A percentile compares a stretch with the other conserved stretches of the same genome.
These are phyloP conservation scores for Aleadryas rufinucha DNA, from an alignment of 2,113 vertebrate genomes.

Conservation along the genomic window DNA sequence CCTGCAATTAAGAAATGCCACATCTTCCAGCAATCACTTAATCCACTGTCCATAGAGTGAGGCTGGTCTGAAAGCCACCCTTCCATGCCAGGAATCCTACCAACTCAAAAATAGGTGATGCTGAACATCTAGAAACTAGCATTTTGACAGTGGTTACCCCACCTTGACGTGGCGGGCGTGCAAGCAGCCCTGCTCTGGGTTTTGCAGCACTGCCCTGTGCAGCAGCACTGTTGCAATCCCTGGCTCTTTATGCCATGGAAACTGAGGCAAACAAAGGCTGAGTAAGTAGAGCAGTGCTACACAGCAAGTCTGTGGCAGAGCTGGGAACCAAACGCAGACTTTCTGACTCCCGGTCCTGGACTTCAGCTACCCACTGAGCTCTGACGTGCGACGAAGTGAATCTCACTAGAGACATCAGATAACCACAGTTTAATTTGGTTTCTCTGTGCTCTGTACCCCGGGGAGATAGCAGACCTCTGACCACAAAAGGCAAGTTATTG, in stretches of 20 bases:
- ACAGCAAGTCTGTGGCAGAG: slow-evolving; percentile 44
- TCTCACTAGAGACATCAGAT: slow-evolving; percentile 60
- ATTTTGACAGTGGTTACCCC: background rate
- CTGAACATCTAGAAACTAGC: background rate
- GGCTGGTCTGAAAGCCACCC: background rate
- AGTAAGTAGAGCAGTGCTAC: slow-evolving; percentile 21
- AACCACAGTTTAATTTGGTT: slow-evolving; percentile 66
- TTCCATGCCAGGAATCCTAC: background rate
- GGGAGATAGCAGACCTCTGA: slow-evolving; percentile 62
- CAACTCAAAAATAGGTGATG: background rate
- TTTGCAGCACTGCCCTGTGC: background rate
- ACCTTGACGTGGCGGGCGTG: background rate
- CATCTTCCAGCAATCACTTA: background rate
- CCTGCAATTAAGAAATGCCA: background rate
- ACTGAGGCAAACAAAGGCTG: slow-evolving; percentile 48
- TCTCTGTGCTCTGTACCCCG: slow-evolving; percentile 41
- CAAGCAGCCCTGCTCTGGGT: background rate
- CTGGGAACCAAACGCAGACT: slow-evolving; percentile 43
- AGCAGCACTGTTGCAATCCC: background rate
- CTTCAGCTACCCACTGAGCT: slow-evolving; percentile 46
- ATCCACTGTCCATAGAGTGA: background rate
- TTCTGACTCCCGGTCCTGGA: slow-evolving; percentile 39
- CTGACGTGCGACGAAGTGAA: slow-evolving; percentile 31
- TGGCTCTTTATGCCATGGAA: background rate
- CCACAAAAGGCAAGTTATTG: slow-evolving; percentile 61